Evolutionary conservation across 2,113 vertebrate species (phyloP), one percentile per base, ranked within the genome.

Genomic region (Xenotilapia leptura): DNA sequence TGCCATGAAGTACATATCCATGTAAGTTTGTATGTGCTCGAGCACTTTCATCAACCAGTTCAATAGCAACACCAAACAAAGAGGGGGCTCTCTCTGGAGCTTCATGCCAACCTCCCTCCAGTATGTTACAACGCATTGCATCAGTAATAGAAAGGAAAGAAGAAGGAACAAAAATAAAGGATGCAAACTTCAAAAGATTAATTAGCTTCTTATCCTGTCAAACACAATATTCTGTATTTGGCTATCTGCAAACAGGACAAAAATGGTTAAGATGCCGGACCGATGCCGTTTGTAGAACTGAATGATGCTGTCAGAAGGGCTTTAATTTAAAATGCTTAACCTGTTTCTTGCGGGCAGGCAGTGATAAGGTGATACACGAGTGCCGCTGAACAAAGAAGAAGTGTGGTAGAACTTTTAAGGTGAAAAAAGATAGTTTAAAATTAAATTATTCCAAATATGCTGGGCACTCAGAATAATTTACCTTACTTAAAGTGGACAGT

Each of bases 51-150:
- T 58, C 47, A 21, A 82, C 60, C 26, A 79, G 33, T 80, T 84
- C 33, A 82, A 51, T 6, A 55, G 28, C n/a, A 58, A 62, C 31
- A 81, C 13, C 26, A 87, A 89, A 83, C 31, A 12, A 10, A 89
- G 56, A 12, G 8, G 21, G 15, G 33, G 56, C 70, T 45, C 68
- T 83, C 49, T 82, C 80, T 89, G 54, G 12, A 53, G 60, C 77
- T 83, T 49, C 33, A 26, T 10, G 45, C 15, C 54, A 89, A 79
- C 84, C 36, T 85, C 14, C 79, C 51, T 60, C 26, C n/a, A 23
- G 19, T 26, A 40, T 11, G 45, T 94, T 94, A 47, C 93, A 88
- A 40, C 60, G 5, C 7, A 82, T 94, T 93, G 89, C 92, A 92
- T 93, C 92, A 94, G 90, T 87, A 79, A 92, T 31, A 7, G 70